A percentile compares a stretch with the other conserved stretches of the same genome.
phyloP scores from a whole-genome alignment of 2,797 vertebrate genomes.

The Leucoraja ocellata region DNA sequence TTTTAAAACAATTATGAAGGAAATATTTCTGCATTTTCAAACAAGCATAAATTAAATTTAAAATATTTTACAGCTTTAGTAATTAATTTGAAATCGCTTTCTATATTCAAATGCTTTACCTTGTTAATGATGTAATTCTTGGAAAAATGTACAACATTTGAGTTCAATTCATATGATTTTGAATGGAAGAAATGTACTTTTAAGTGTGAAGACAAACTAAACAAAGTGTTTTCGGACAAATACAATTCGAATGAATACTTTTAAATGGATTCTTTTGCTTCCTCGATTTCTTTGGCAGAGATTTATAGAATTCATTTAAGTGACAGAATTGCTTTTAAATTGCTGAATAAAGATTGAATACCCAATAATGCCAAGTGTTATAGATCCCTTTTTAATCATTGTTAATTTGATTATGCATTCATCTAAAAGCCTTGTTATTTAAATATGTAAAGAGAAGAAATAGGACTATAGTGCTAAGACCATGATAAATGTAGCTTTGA shows the following conservation, averaged over 20 bases:
- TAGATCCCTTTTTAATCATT: conserved; percentile 76
- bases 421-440: conserved; percentile 61
- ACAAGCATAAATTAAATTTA: background rate
- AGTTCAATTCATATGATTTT: background rate
- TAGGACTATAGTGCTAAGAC: conserved; percentile 48
- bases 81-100: background rate
- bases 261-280: background rate
- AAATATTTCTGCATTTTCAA: background rate
- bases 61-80: background rate
- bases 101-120: background rate
- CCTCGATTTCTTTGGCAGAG: background rate
- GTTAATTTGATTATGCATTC: conserved; percentile 73
- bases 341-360: conserved; percentile 66
- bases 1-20: background rate
- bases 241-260: background rate
- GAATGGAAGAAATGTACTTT: conserved; percentile 44
- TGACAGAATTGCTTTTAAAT: conserved; percentile 45
- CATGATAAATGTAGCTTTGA: conserved; percentile 69
- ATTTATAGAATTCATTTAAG: conserved; percentile 29
- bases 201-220: conserved; percentile 29
- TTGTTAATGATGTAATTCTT: background rate
- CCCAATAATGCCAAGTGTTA: conserved; percentile 77
- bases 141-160: background rate
- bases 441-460: conserved; percentile 55
- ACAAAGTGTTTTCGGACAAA: conserved; percentile 46